Conservation (phyloP, 2,888 invertebrate genomes). For the Microctonus brassicae region DNA sequence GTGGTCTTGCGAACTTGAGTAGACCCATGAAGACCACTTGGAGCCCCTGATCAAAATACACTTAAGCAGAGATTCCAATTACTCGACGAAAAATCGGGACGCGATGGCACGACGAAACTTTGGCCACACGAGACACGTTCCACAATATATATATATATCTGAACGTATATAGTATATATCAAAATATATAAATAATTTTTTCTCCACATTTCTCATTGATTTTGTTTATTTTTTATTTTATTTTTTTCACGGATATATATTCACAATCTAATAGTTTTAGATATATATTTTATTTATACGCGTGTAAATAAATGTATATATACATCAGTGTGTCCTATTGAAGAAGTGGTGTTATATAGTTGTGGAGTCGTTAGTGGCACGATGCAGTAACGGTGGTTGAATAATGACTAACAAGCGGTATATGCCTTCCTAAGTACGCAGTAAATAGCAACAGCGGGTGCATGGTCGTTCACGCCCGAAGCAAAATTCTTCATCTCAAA, state of each 20-base stretch:
- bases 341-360: background rate
- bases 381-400: constrained; percentile 45
- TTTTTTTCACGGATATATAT: background rate
- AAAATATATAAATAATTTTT: no score
- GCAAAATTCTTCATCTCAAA: background rate
- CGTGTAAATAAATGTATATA: background rate
- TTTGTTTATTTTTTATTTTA: no score
- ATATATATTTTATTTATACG: background rate
- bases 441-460: constrained; percentile 54
- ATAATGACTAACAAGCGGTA: constrained; percentile 54
- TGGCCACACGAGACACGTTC: background rate
- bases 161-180: no score
- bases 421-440: constrained; percentile 52
- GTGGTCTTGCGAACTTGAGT: background rate
- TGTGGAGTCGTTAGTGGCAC: constrained; percentile 25
- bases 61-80: background rate
- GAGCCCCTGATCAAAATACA: background rate
- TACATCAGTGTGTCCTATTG: background rate
- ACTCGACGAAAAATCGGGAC: background rate
- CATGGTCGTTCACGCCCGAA: constrained; percentile 30
- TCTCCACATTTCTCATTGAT: background rate
- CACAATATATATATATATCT: background rate
- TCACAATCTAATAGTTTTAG: background rate
- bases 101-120: background rate
- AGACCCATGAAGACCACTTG: background rate